Base-by-base conservation (phyloP, 2,797 vertebrate species). In the Tenualosa ilisha region DNA sequence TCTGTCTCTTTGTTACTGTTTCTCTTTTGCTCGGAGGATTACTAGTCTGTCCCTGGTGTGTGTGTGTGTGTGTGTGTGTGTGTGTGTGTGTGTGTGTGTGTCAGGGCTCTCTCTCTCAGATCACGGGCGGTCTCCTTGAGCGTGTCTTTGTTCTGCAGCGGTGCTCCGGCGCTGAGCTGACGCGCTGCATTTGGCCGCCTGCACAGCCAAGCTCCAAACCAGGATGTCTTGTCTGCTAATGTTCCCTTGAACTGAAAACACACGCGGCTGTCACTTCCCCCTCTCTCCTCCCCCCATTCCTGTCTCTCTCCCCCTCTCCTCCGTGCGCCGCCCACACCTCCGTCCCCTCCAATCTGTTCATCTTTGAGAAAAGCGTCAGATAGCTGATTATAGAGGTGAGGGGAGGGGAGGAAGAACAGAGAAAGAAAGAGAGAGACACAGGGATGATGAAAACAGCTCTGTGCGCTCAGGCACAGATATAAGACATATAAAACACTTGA, bases 281-380 rank as follows among this genome's bases (percentile, higher is more conserved):
- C 86, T 87, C 85, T 85, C 86, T 5, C 53, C 49, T 2, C 37
- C 5, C 9, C 9, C 17, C 11, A 6, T 12, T 9, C 26, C 85
- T 84, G 8, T 12, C 46, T 40, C 20, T 9, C 5, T 17, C 31
- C 31, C 26, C 6, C 85, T 84, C 84, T 7, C 3, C 3, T 24
- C 40, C 82, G 0, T 59, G 1, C 26, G 37, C 46, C 84, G 84
- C 79, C 82, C 79, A 49, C 43, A 83, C 85, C 37, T 50, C 86
- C 89, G 84, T 91, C 83, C 82, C 84, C 87, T 88, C 87, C 81
- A 89, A 91, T 93, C 87, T 91, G 86, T 90, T 63, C 88, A 82
- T 90, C 81, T 90, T 90, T 91, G 93, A 92, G 93, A 92, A 94
- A 95, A 92, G 90, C 88, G 90, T 89, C 84, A 90, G 91, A 89